phyloP scores from a whole-genome alignment of 2,888 invertebrate species.

The Allacma fusca region DNA sequence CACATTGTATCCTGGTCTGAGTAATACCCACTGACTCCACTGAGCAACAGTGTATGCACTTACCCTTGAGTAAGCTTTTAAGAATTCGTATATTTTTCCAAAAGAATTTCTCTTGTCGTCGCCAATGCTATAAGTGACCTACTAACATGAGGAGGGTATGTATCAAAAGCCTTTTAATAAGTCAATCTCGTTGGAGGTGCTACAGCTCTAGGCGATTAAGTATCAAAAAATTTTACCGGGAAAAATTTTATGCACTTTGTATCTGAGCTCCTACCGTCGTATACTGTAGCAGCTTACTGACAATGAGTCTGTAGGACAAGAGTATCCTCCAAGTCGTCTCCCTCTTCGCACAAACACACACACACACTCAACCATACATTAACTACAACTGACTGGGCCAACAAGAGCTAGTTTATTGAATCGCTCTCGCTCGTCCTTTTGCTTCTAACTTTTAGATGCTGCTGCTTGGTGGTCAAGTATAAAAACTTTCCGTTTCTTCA shows the following conservation, averaged over 20 bases:
- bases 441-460: background rate
- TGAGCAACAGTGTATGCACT: background rate
- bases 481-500: slow-evolving; percentile 22
- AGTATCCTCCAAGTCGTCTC: background rate
- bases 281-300: no score
- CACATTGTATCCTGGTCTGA: slow-evolving; percentile 1
- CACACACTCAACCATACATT: background rate
- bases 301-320: no score
- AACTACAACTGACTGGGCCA: background rate
- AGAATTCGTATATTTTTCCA: slow-evolving; percentile 13
- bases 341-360: background rate
- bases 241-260: slow-evolving; percentile 19
- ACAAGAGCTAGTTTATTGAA: background rate
- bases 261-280: background rate
- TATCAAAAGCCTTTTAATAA: background rate
- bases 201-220: background rate
- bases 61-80: slow-evolving; percentile 20
- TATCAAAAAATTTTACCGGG: slow-evolving; percentile 27
- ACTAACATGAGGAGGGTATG: background rate
- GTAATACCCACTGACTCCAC: background rate
- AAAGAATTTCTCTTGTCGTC: slow-evolving; percentile 14
- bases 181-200: background rate
- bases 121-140: background rate
- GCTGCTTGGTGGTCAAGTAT: slow-evolving; percentile 9
- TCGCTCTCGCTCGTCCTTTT: slow-evolving; percentile 1